A percentile compares a stretch with the other conserved stretches of the same genome.
These are phyloP conservation scores for mouse (Mus musculus) DNA, from an alignment of 2,113 vertebrate genomes.

Conservation along the genomic window GRCm39 chr12:61536001-61536500, in stretches of 20 bases:
- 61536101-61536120: background rate
- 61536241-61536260: background rate
- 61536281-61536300: background rate
- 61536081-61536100: background rate
- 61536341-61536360: background rate
- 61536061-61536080: background rate
- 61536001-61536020: background rate
- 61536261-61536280: background rate
- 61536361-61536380: background rate
- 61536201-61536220: background rate
- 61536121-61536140: background rate
- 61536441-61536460: background rate
- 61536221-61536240: background rate
- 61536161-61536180: background rate
- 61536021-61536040: background rate
- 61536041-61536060: background rate
- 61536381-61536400: background rate
- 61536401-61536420: background rate
- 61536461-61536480: background rate
- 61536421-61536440: background rate
- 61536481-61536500: background rate
- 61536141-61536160: background rate
- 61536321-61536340: background rate
- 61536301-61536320: background rate
- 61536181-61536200: background rate